These are phyloP conservation scores for Cydia pomonella DNA, from an alignment of 1,140 invertebrate genomes.

Conservation along the genomic window DNA sequence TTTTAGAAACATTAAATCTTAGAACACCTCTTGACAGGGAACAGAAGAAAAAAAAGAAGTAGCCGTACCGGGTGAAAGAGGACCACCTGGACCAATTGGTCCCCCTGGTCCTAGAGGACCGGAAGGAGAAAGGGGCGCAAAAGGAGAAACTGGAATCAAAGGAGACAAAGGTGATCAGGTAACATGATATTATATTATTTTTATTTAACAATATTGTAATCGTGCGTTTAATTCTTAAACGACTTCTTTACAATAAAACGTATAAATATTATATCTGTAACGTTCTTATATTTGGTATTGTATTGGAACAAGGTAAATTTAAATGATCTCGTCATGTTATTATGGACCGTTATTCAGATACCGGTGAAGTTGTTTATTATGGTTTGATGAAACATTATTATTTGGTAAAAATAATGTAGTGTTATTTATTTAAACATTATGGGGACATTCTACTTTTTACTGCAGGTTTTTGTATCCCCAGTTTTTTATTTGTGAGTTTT, in stretches of 20 bases:
- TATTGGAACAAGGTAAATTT: too few relatives aligned
- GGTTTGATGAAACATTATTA: too few relatives aligned
- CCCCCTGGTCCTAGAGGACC: conserved; percentile 36
- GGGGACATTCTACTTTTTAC: too few relatives aligned
- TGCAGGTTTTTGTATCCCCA: too few relatives aligned
- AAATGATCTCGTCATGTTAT: too few relatives aligned
- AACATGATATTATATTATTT: conserved; percentile 31
- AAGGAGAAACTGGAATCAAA: conserved; percentile 37
- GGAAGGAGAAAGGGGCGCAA: conserved; percentile 42
- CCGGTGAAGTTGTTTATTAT: too few relatives aligned
- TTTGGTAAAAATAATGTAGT: too few relatives aligned
- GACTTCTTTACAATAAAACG: conserved; percentile 26
- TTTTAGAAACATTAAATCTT: conserved; percentile 29
- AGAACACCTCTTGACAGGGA: conserved; percentile 40
- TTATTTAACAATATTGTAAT: conserved; percentile 28
- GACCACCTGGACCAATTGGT: conserved; percentile 41
- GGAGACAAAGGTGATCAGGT: conserved; percentile 53
- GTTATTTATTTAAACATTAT: too few relatives aligned
- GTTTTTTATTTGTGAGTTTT: too few relatives aligned
- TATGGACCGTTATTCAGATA: too few relatives aligned
- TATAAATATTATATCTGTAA: background rate
- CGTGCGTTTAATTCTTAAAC: conserved; percentile 37
- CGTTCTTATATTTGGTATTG: background rate
- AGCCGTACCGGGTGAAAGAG: conserved; percentile 40
- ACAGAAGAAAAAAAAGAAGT: conserved; percentile 39